A percentile compares a stretch with the other conserved stretches of the same genome.
Conservation (phyloP, 2,888 invertebrate genomes). For the Agrilus biguttatus region DNA sequence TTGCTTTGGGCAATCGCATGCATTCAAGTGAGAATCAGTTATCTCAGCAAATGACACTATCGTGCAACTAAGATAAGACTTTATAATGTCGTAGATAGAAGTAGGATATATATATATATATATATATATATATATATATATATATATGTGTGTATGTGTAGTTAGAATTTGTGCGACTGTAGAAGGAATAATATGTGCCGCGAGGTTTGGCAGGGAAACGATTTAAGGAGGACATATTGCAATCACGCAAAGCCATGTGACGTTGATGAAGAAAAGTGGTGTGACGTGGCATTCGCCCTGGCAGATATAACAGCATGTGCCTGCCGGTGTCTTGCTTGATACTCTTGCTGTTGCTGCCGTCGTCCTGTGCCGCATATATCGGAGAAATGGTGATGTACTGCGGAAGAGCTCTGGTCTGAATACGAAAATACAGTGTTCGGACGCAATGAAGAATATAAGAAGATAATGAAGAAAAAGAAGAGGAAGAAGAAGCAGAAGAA, state of each 20-base stretch:
- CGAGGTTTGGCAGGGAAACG: constrained; percentile 14
- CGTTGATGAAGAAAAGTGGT: constrained; percentile 31
- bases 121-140: too few relatives aligned
- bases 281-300: constrained; percentile 14
- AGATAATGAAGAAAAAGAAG: too few relatives aligned
- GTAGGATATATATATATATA: too few relatives aligned
- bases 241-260: constrained; percentile 24
- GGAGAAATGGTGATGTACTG: constrained; percentile 24
- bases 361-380: constrained; percentile 16
- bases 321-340: constrained; percentile 5
- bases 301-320: constrained; percentile 14
- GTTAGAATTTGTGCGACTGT: too few relatives aligned
- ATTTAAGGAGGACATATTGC: constrained; percentile 26
- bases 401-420: constrained; percentile 23
- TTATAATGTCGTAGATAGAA: too few relatives aligned
- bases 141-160: too few relatives aligned
- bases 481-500: too few relatives aligned
- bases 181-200: background rate
- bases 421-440: constrained; percentile 23
- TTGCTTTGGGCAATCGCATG: too few relatives aligned
- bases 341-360: constrained; percentile 6
- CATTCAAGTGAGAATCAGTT: too few relatives aligned
- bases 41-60: too few relatives aligned
- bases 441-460: constrained; percentile 10
- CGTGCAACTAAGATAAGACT: too few relatives aligned